Base-by-base conservation (phyloP, 2,113 vertebrate genomes). In the Hoplias malabaricus region DNA sequence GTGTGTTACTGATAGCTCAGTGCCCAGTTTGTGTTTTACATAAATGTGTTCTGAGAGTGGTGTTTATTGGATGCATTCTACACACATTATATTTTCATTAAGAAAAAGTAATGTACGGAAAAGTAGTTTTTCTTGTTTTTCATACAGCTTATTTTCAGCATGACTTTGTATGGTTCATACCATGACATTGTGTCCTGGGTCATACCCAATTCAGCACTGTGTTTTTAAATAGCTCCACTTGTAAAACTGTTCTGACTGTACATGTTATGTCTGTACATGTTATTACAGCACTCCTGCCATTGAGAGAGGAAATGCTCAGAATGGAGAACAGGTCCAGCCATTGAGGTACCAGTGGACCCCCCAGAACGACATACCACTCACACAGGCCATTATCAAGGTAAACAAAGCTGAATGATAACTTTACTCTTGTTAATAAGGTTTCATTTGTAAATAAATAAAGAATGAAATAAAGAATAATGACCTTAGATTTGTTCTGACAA, bases 311-410 rank as follows among this genome's bases (percentile, higher is more conserved):
- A 89, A 90, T 11, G 57, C 62, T 46, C 80, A 87, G 21, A 92
- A 92, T 21, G 86, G 87, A 4, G 92, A 93, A 31, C 92, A 92
- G 79, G 89, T 90, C 31, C 89, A 79, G 1, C 92, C 92, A 0
- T 89, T 92, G 31, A 80, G 90, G 42, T 93, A 92, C 80, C 88
- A 92, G 81, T 87, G 87, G 83, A 90, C 84, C 57, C 81, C 75
- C 0, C 86, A 82, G 19, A 75, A 75, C 0, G 91, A 91, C 77
- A 83, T 88, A 71, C 88, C 87, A 0, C 83, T 88, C 78, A 86
- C 88, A 1, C 63, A 85, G 23, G 75, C 90, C 5, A 63, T 78
- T 16, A 89, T 84, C 79, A 88, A 93, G 92, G 92, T 93, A n/a
- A n/a, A 91, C 84, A 34, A 53, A 53, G 70, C 16, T 27, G n/a